phyloP scores from a whole-genome alignment of 2,113 vertebrate genomes.

The rabbit (Oryctolagus cuniculus) region DNA sequence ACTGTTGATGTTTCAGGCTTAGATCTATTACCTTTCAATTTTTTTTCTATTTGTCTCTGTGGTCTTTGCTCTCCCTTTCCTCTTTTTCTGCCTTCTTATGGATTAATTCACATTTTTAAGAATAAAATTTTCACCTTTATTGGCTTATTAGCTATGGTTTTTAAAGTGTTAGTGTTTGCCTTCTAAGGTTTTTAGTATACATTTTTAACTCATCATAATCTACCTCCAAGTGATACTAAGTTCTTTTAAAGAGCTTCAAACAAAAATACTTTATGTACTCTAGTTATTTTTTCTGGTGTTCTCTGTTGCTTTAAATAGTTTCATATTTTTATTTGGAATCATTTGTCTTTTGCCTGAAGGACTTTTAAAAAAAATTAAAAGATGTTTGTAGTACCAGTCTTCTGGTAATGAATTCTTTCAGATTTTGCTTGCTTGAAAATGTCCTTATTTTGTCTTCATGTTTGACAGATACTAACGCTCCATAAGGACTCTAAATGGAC shows the following conservation, averaged over 20 bases:
- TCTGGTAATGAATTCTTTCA: constrained; percentile 19
- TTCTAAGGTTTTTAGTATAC: constrained; percentile 2
- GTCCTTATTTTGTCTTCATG: constrained; percentile 39
- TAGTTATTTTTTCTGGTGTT: neutral
- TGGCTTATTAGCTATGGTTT: neutral
- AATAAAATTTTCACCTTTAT: neutral
- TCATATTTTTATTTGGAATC: neutral
- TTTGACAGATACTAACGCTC: constrained; percentile 15
- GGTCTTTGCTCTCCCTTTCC: neutral
- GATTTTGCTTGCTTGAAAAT: constrained; percentile 2
- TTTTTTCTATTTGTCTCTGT: neutral
- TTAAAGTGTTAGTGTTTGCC: neutral
- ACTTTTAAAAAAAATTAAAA: neutral
- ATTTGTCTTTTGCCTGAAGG: neutral
- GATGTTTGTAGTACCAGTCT: neutral
- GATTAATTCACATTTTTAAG: constrained; percentile 8
- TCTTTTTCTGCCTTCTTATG: neutral
- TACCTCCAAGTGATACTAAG: neutral
- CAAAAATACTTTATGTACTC: neutral
- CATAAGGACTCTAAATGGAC: neutral
- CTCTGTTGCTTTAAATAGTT: neutral
- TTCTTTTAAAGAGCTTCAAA: constrained; percentile 29
- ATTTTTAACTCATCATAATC: constrained; percentile 42
- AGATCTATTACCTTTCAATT: neutral
- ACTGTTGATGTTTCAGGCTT: neutral